Evolutionary conservation across 2,888 invertebrate species (phyloP), one percentile per base, ranked within the genome.

Genomic region (Nephrotoma flavescens): DNA sequence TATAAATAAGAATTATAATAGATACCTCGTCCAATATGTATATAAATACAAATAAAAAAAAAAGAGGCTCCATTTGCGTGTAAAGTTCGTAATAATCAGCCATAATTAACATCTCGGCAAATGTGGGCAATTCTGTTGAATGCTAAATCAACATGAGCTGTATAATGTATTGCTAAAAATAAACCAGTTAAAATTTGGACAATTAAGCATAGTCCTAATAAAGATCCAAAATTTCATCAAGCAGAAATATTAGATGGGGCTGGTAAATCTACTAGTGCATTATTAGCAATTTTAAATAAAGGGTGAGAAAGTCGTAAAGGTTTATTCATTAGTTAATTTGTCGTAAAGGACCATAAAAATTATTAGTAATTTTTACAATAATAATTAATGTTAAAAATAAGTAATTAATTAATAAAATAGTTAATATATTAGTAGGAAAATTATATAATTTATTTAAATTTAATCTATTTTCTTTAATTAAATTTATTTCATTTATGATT

Each of bases 21-120:
- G 1, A 19, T 19, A 19, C 19, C 19, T 19, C 19, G 19, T 0
- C 19, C 19, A 1, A 19, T 19, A 19, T 19, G 19, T 1, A 19
- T 19, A 19, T 19, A 19, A 19, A 19, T 19, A 19, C 19, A 19
- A 1, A 19, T 19, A 19, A 19, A 19, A 19, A 19, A 19, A 19
- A 93, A 11, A 94, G 95, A 95, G 71, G 95, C 95, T 84, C 95
- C 95, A 90, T 96, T 96, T 86, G 95, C 94, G 89, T 96, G 95
- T 5, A 95, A 31, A 1, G 93, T 93, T 88, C 94, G 95, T 87
- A 95, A 1, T 19, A 19, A 19, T 19, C 19, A 19, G 1, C 19
- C 19, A 90, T 93, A 93, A 89, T 95, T 95, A 88, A 95, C 94
- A 92, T 95, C 94, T 90, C 95, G 94, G 44, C 93, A 94, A 92